phyloP scores from a whole-genome alignment of 2,113 vertebrate genomes.

The Hydrochoerus hydrochaeris region DNA sequence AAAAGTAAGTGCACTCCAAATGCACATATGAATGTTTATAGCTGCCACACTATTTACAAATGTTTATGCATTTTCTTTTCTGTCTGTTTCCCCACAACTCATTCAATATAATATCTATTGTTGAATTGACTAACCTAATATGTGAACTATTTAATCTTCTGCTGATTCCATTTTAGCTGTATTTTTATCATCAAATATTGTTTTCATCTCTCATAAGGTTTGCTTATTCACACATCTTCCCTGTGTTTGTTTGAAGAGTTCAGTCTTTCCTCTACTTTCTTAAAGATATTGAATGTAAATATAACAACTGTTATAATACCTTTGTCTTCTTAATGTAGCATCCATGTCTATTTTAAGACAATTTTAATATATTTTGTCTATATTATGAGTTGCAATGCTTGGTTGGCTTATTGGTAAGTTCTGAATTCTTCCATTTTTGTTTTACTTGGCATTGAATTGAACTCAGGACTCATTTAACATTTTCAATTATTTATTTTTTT shows the following conservation, averaged over 20 bases:
- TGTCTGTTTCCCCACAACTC: background rate
- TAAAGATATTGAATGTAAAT: background rate
- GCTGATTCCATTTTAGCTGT: background rate
- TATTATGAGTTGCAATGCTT: background rate
- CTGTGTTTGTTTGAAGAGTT: background rate
- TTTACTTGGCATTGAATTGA: background rate
- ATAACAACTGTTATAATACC: background rate
- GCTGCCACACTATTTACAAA: background rate
- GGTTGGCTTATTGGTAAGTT: slow-evolving; percentile 1
- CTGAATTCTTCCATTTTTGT: background rate
- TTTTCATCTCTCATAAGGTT: background rate
- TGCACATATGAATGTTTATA: background rate
- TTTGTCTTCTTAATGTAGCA: background rate
- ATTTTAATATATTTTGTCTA: background rate
- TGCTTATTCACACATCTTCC: background rate
- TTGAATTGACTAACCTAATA: background rate
- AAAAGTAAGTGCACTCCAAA: background rate
- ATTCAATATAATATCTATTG: background rate
- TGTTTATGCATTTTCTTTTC: background rate
- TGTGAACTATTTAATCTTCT: background rate
- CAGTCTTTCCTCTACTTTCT: background rate
- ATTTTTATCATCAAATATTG: slow-evolving; percentile 15
- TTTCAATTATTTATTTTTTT: no score
- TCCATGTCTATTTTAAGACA: background rate
- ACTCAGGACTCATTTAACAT: no score